Percentiles rank a stretch among this genome's conserved stretches.
phyloP scores from a whole-genome alignment of 2,888 invertebrate genomes.

The Acholoe squamosa region DNA sequence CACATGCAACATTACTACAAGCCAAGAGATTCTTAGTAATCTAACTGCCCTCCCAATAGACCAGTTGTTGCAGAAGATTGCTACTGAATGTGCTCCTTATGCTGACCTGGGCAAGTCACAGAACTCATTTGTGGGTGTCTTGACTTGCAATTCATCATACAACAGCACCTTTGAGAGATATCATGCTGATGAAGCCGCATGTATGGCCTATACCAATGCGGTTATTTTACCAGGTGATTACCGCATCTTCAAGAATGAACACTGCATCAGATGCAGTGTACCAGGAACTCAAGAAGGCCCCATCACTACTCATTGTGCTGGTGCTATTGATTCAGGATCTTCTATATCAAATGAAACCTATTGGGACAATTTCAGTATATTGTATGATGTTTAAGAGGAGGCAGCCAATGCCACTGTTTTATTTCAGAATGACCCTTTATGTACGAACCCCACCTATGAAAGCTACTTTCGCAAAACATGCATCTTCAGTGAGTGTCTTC shows the following conservation, averaged over 20 bases:
- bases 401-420: neutral
- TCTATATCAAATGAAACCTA: too few relatives aligned
- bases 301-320: neutral
- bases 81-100: neutral
- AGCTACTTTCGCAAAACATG: neutral
- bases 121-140: neutral
- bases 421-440: neutral
- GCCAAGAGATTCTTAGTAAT: neutral
- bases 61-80: neutral
- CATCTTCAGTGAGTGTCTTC: neutral
- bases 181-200: neutral
- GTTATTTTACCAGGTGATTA: neutral
- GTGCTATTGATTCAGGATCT: neutral
- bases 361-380: neutral
- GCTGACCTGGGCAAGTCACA: neutral
- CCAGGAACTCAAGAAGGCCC: neutral
- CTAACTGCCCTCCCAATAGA: neutral
- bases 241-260: neutral
- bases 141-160: slow-evolving; percentile 3
- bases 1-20: neutral
- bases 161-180: neutral
- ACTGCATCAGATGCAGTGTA: neutral
- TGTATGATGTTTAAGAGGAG: neutral
- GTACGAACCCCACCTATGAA: neutral
- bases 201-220: neutral